Conservation (phyloP, 2,888 invertebrate genomes). For the Tipula vernalis region DNA sequence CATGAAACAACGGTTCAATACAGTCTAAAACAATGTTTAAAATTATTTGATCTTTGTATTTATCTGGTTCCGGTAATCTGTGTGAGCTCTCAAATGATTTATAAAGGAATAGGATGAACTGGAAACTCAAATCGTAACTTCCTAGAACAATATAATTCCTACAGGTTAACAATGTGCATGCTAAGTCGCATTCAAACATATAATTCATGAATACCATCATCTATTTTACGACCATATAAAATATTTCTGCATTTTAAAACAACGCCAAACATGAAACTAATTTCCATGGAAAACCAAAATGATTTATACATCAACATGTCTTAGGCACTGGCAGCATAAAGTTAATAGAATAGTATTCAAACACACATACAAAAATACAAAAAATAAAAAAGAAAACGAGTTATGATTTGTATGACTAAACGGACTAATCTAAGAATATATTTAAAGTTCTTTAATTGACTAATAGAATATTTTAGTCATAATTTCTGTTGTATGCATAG, state of each 20-base stretch:
- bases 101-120: no score
- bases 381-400: background rate
- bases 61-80: no score
- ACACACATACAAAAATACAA: background rate
- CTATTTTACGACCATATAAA: background rate
- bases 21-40: no score
- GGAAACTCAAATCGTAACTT: no score
- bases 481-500: background rate
- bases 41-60: no score
- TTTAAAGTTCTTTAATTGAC: background rate
- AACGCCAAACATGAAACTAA: background rate
- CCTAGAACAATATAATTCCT: no score
- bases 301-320: background rate
- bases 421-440: background rate
- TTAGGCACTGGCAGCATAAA: background rate
- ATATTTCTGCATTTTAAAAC: background rate
- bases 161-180: no score
- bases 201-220: background rate
- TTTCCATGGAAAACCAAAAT: background rate
- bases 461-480: background rate
- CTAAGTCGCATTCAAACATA: no score
- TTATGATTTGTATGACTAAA: constrained; percentile 4
- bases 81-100: no score
- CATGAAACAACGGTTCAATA: no score
- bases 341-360: background rate